phyloP scores from a whole-genome alignment of 2,113 vertebrate genomes.

The Spilogale gracilis region DNA sequence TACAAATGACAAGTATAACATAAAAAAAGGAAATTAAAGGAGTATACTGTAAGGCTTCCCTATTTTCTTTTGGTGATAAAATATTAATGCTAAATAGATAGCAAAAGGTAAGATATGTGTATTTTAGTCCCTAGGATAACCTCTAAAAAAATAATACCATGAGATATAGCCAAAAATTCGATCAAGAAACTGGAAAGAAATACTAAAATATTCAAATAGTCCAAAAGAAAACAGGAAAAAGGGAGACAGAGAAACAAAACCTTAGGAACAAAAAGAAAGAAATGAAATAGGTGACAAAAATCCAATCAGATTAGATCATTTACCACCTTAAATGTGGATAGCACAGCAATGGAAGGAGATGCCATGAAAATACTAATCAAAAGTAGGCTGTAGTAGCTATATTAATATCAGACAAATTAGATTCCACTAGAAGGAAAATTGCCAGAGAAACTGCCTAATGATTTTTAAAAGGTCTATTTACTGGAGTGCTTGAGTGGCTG shows the following conservation, averaged over 20 bases:
- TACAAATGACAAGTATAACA: background rate
- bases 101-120: background rate
- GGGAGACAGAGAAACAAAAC: background rate
- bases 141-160: background rate
- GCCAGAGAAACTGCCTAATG: background rate
- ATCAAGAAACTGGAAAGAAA: background rate
- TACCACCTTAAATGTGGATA: slow-evolving; percentile 1
- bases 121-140: background rate
- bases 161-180: background rate
- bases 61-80: background rate
- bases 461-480: background rate
- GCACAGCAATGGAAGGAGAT: background rate
- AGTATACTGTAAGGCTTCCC: background rate
- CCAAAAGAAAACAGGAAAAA: background rate
- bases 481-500: background rate
- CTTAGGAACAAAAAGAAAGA: background rate
- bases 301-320: background rate
- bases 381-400: background rate
- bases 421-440: background rate
- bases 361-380: background rate
- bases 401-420: background rate
- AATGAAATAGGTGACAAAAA: background rate
- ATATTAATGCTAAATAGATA: background rate
- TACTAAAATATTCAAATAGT: background rate
- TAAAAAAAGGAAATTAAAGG: background rate